phyloP scores from a whole-genome alignment of 2,888 invertebrate species.

The Aspidiotus rigidus region DNA sequence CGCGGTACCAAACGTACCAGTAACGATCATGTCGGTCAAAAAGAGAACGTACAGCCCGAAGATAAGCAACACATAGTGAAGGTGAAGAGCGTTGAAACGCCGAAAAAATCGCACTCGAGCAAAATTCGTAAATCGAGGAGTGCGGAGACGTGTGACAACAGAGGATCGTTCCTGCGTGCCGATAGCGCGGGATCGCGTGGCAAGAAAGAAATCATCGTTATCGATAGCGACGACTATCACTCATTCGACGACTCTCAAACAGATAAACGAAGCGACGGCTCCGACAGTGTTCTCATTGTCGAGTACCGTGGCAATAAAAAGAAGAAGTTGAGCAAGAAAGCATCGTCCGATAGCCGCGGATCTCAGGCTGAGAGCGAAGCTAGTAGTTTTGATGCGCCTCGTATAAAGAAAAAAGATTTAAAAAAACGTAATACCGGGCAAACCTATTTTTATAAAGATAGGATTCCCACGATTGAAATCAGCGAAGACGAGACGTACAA shows the following conservation, averaged over 20 bases:
- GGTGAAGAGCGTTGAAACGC: slow-evolving; percentile 23
- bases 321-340: slow-evolving; percentile 34
- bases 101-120: slow-evolving; percentile 2
- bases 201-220: slow-evolving; percentile 38
- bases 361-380: slow-evolving; percentile 31
- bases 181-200: slow-evolving; percentile 21
- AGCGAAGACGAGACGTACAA: slow-evolving; percentile 28
- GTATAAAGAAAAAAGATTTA: slow-evolving; percentile 26
- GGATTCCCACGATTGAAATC: slow-evolving; percentile 25
- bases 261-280: slow-evolving; percentile 27
- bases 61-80: slow-evolving; percentile 20
- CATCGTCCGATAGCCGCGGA: slow-evolving; percentile 27
- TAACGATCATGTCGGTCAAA: neutral
- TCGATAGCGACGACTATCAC: slow-evolving; percentile 39
- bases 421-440: slow-evolving; percentile 21
- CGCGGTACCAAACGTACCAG: neutral
- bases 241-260: slow-evolving; percentile 34
- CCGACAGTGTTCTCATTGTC: slow-evolving; percentile 39
- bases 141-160: slow-evolving; percentile 28
- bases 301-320: slow-evolving; percentile 39
- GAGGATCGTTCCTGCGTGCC: slow-evolving; percentile 16
- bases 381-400: slow-evolving; percentile 27
- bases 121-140: slow-evolving; percentile 26
- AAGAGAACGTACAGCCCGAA: neutral
- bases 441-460: slow-evolving; percentile 21